Evolutionary conservation across 35 echinoderm and acorn worm species (phyloP), one percentile per base, ranked within the genome.

Genomic region (Lytechinus variegatus): DNA sequence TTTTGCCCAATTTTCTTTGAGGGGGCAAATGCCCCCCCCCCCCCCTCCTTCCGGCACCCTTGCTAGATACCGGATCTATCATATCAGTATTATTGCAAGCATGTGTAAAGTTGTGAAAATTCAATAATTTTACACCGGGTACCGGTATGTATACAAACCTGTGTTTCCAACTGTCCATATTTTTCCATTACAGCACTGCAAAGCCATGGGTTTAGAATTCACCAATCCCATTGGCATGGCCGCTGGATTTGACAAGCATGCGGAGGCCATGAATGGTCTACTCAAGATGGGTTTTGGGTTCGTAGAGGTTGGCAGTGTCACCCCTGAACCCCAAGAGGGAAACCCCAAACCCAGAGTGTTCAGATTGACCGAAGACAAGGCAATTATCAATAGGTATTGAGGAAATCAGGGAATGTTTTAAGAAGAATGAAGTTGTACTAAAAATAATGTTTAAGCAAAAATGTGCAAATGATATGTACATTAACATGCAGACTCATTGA

Each of bases 301-400:
- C 93, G 97, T 99, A 21, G 98, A 99, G 86, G 95, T 99, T 9
- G 98, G 98, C n/a, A 99, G 98, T 72, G 87, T 99, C 86, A 99
- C 98, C 89, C 98, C 98, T 53, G 97, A 97, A 95, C 98, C 98
- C 51, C 98, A 99, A 86, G 88, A 60, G 54, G 98, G 98, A 21
- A 99, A 99, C 94, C 94, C 98, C 57, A 98, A 98, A 95, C 98
- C 98, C 51, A 97, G 98, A 96, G 98, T 99, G 24, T 99, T 99
- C 91, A 95, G 98, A 56, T 54, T 99, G 52, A 28, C 57, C 27
- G 95, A 99, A 87, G 98, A 99, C 87, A 89, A 96, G 44, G 98
- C 97, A 8, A 95, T 99, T 8, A 98, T 99, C 54, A 99, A 99
- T 61, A 99, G 98, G 98, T 99, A 86, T 90, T 14, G 16, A 24